Conservation (phyloP, 2,888 invertebrate species). For the Eilema sororculum region DNA sequence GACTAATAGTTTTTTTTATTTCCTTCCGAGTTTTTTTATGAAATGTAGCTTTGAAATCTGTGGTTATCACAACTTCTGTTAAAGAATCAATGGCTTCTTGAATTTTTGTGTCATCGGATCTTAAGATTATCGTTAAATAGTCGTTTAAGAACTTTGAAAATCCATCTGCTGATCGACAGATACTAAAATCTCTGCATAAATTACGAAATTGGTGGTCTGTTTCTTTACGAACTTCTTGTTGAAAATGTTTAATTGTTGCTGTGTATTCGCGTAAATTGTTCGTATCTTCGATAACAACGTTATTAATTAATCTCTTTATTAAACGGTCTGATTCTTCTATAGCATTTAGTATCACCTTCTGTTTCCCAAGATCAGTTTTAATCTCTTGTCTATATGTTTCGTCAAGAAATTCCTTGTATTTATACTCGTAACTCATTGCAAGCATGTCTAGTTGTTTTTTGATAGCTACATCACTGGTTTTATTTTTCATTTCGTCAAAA, state of each 20-base stretch:
- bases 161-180: constrained; percentile 7
- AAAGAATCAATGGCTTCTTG: not conserved
- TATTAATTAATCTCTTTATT: constrained; percentile 6
- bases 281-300: not conserved
- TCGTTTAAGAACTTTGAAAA: constrained; percentile 12
- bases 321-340: constrained; percentile 6
- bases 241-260: not conserved
- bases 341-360: constrained; percentile 8
- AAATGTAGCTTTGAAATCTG: not conserved
- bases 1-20: not conserved
- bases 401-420: constrained; percentile 3
- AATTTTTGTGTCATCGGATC: not conserved
- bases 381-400: not conserved
- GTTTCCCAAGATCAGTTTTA: constrained; percentile 14
- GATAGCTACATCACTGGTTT: not conserved
- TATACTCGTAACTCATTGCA: not conserved
- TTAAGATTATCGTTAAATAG: constrained; percentile 4
- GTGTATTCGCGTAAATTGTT: not conserved
- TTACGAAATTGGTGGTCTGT: not conserved
- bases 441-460: not conserved
- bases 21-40: constrained; percentile 1
- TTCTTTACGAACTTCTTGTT: not conserved
- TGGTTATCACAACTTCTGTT: not conserved
- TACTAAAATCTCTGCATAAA: not conserved
- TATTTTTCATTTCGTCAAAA: constrained; percentile 11